A percentile compares a stretch with the other conserved stretches of the same genome.
Evolutionary conservation across 2,888 invertebrate genomes (phyloP).

Genomic region (Agrochola lychnidis): DNA sequence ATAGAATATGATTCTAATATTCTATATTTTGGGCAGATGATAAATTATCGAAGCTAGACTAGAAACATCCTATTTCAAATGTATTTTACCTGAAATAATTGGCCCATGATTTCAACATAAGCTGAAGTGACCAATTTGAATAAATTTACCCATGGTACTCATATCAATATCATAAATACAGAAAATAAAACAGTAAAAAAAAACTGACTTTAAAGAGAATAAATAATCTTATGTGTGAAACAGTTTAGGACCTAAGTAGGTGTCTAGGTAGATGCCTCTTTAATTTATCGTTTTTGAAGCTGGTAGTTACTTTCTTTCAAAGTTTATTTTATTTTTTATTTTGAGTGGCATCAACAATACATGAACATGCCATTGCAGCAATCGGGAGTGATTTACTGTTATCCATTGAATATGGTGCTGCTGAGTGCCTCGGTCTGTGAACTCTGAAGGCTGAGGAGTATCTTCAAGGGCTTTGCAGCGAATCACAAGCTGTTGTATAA

Average conservation of each 20-base stretch:
- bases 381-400: background rate
- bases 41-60: background rate
- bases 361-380: background rate
- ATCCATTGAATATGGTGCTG: background rate
- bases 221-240: background rate
- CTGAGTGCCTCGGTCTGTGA: background rate
- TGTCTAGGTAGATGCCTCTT: background rate
- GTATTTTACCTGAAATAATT: background rate
- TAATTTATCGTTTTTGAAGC: background rate
- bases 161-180: background rate
- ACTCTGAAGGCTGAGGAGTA: background rate
- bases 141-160: background rate
- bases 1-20: background rate
- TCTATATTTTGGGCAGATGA: background rate
- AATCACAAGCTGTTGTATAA: background rate
- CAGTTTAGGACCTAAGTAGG: background rate
- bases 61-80: background rate
- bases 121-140: background rate
- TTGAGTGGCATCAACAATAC: conserved; percentile 1
- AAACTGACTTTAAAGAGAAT: background rate
- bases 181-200: background rate
- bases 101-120: background rate
- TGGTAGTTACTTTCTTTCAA: background rate
- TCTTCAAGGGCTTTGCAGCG: background rate
- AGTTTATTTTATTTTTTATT: background rate